A percentile compares a stretch with the other conserved stretches of the same genome.
Evolutionary conservation across 2,797 vertebrate species (phyloP).

Genomic region (Steatocranus sp.): DNA sequence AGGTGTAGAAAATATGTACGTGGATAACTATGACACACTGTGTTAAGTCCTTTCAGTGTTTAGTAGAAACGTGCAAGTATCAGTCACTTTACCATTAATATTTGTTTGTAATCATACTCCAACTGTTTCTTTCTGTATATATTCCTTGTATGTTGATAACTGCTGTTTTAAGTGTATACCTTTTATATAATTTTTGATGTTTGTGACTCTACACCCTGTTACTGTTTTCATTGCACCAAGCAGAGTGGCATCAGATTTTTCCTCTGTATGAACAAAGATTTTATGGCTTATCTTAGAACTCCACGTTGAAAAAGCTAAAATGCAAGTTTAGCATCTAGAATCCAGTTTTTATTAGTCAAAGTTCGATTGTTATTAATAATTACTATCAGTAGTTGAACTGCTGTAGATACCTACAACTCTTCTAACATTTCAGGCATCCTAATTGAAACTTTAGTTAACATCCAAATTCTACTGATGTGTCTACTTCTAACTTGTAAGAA

Average conservation of each 20-base stretch:
- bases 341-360: background rate
- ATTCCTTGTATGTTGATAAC: background rate
- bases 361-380: background rate
- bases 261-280: background rate
- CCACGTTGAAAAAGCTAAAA: background rate
- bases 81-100: accelerated
- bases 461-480: background rate
- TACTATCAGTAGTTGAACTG: accelerated
- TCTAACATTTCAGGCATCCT: background rate
- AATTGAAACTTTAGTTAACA: background rate
- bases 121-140: background rate
- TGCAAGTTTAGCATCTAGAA: background rate
- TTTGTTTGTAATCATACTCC: background rate
- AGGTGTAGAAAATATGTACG: background rate
- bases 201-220: background rate
- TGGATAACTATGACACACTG: background rate
- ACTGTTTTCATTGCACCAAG: background rate
- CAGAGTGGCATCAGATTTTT: accelerated
- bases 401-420: background rate
- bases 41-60: background rate
- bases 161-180: background rate
- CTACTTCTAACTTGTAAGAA: background rate
- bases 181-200: accelerated
- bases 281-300: accelerated
- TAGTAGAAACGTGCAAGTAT: background rate